Evolutionary conservation across 2,888 invertebrate species (phyloP), one percentile per base, ranked within the genome.

Genomic region (Phalera bucephala): DNA sequence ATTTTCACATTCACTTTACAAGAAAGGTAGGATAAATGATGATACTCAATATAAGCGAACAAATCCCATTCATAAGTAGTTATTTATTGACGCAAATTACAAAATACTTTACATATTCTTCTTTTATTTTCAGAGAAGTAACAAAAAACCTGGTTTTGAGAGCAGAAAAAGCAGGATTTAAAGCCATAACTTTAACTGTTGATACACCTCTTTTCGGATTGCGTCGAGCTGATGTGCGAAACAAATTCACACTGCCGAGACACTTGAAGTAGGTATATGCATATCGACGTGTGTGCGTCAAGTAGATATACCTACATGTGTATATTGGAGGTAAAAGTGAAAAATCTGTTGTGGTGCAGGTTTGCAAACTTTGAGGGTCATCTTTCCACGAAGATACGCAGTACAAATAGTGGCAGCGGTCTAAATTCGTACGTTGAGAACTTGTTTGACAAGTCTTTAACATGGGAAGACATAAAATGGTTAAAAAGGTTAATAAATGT

Each of bases 381-480:
- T 15, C 52, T 90, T 13, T 78, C 89, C 17, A 82, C 80, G 1
- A 89, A 88, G 67, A 89, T 90, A 42, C 82, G 78, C 23, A 91
- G 63, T 25, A 72, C 91, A 0, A 80, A 78, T n/a, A 80, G 81
- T 17, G 93, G 93, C 6, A 97, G 97, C 0, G 95, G 95, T 0
- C 88, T 98, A 22, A 94, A 93, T 61, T 93, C 94, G 56, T 97
- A 97, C 60, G 94, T 96, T 0, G 88, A 91, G 19, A 91, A 91
- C 37, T 89, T 96, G 45, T 96, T 97, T 61, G 97, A 98, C 75
- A 90, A 93, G 39, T 92, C 94, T 1, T 73, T 98, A 10, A 94
- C 94, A 1, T 98, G 98, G 98, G 84, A 93, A n/a, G 97, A 96
- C 59, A 91, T 99, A 0, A 86, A 91, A 40, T 98, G 97, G 98